Evolutionary conservation across 64 coral and sea anemone species (phyloP).

Genomic region (Montipora sp.): DNA sequence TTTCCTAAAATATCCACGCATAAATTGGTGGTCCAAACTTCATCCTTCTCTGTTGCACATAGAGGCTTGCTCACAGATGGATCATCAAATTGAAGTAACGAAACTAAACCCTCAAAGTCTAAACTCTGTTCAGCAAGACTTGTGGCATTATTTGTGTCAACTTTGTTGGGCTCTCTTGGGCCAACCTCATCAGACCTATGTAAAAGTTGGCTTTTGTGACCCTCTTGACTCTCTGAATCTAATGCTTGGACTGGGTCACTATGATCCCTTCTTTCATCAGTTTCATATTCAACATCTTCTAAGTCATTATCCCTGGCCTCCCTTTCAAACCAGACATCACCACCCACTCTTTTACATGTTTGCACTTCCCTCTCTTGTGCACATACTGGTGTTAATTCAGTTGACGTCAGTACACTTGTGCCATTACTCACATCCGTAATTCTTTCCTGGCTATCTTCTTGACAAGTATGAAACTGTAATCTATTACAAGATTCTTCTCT

Average conservation of each 20-base stretch:
- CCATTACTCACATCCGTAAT: not conserved
- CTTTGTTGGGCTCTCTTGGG: not conserved
- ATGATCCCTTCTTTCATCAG: not conserved
- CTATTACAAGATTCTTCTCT: not conserved
- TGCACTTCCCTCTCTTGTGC: not conserved
- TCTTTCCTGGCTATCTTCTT: not conserved
- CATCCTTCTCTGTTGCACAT: not conserved
- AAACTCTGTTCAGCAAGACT: not conserved
- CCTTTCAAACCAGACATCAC: not conserved
- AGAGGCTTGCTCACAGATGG: not conserved
- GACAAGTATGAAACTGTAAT: not conserved
- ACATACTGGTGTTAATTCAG: not conserved
- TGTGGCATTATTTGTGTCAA: not conserved
- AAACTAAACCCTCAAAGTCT: conserved; percentile 34
- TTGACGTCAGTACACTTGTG: not conserved
- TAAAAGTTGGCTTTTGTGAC: not conserved
- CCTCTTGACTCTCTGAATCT: not conserved
- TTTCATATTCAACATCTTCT: not conserved
- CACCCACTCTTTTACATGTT: not conserved
- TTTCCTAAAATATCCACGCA: not conserved
- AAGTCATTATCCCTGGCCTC: not conserved
- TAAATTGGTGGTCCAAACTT: not conserved
- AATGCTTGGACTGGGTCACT: not conserved
- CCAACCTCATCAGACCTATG: not conserved
- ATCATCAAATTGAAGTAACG: not conserved